phyloP scores from a whole-genome alignment of 2,888 invertebrate species.

The Nebria brevicollis region DNA sequence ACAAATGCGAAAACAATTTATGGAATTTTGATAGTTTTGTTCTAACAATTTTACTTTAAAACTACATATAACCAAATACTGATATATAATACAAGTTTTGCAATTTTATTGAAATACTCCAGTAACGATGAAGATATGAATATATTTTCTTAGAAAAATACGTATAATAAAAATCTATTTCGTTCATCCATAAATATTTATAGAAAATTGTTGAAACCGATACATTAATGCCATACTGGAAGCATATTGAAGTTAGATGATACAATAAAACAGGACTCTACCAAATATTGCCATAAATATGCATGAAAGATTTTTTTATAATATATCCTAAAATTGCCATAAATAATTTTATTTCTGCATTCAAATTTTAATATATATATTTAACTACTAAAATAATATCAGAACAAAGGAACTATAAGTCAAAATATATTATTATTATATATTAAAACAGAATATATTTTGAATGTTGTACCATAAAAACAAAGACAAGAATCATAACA shows the following conservation, averaged over 20 bases:
- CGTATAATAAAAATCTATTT: slow-evolving; percentile 1
- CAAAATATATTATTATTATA: not conserved
- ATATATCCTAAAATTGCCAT: too few relatives aligned
- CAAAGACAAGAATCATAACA: not conserved
- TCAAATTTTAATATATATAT: too few relatives aligned
- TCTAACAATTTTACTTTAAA: not conserved
- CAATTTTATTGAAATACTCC: not conserved
- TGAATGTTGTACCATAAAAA: not conserved
- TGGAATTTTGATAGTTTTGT: not conserved
- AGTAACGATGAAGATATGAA: not conserved
- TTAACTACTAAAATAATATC: not conserved
- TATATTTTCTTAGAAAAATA: not conserved
- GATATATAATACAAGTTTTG: not conserved
- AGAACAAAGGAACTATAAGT: not conserved
- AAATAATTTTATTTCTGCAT: too few relatives aligned
- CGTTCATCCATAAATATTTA: not conserved
- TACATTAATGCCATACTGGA: too few relatives aligned
- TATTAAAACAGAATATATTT: not conserved
- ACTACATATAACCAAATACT: not conserved
- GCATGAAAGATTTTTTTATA: too few relatives aligned
- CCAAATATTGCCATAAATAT: too few relatives aligned
- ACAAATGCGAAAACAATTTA: not conserved
- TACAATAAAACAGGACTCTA: too few relatives aligned
- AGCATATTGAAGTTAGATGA: too few relatives aligned
- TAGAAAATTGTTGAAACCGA: not conserved